Evolutionary conservation across 2,888 invertebrate genomes (phyloP).

Genomic region (Stenoptilia bipunctidactyla): DNA sequence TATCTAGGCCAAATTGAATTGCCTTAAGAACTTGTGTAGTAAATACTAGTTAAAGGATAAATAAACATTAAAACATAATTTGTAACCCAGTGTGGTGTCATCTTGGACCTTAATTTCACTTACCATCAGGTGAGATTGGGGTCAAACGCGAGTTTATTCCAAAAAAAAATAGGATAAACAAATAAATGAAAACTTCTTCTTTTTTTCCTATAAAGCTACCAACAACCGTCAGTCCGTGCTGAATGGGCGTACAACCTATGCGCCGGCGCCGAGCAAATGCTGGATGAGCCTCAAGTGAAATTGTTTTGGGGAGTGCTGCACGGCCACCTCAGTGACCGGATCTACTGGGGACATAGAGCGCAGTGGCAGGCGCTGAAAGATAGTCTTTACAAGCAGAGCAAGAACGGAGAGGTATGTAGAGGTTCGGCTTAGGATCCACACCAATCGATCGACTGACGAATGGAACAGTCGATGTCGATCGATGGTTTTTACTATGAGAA

Average conservation of each 20-base stretch:
- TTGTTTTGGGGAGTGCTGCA: constrained; percentile 59
- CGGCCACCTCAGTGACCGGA: constrained; percentile 45
- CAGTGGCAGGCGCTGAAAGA: constrained; percentile 42
- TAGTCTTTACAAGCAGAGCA: constrained; percentile 29
- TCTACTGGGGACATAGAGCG: constrained; percentile 46
- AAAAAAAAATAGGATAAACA: no score
- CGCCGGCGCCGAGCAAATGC: constrained; percentile 56
- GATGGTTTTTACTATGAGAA: neutral
- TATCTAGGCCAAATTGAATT: no score
- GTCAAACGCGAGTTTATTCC: no score
- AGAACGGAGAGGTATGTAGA: constrained; percentile 32
- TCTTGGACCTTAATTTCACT: no score
- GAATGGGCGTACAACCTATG: constrained; percentile 67
- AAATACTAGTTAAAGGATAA: no score
- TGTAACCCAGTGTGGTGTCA: no score
- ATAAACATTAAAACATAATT: no score
- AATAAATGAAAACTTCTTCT: no score
- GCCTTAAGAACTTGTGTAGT: no score
- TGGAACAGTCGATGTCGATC: no score
- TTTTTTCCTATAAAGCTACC: constrained; percentile 36
- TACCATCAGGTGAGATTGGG: no score
- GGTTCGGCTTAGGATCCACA: neutral
- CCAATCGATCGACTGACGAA: no score
- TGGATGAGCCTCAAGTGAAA: constrained; percentile 57
- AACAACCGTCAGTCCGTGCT: constrained; percentile 54